A percentile compares a stretch with the other conserved stretches of the same genome.
phyloP scores from a whole-genome alignment of 2,797 vertebrate species.

The Pristis pectinata region DNA sequence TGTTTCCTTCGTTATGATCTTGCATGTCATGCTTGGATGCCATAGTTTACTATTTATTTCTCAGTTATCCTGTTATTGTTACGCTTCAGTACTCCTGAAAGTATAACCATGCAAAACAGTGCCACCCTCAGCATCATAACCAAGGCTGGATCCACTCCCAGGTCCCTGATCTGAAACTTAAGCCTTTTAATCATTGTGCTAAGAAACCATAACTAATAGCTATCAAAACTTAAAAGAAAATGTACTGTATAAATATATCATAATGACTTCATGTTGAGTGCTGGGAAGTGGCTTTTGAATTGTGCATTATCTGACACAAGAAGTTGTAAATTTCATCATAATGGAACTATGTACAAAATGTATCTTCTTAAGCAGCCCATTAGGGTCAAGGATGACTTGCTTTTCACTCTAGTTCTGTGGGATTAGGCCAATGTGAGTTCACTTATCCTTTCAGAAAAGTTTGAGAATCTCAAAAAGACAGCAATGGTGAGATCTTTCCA shows the following conservation, averaged over 20 bases:
- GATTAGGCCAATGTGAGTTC: too few species aligned
- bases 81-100: not conserved
- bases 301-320: not conserved
- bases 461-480: too few species aligned
- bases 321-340: not conserved
- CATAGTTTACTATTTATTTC: not conserved
- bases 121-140: not conserved
- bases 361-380: not conserved
- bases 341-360: not conserved
- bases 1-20: not conserved
- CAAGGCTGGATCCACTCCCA: not conserved
- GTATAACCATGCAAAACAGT: not conserved
- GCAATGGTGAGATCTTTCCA: too few species aligned
- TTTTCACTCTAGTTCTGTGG: too few species aligned
- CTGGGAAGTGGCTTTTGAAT: not conserved
- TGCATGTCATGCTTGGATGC: not conserved
- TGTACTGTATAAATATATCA: not conserved
- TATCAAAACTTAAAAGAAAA: not conserved
- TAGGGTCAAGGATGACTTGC: too few species aligned
- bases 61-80: not conserved
- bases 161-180: not conserved
- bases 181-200: not conserved
- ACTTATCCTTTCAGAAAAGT: too few species aligned
- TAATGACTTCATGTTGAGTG: not conserved
- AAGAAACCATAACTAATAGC: not conserved